phyloP scores from a whole-genome alignment of 2,888 invertebrate species.

The Macrosoma leucophasiata region DNA sequence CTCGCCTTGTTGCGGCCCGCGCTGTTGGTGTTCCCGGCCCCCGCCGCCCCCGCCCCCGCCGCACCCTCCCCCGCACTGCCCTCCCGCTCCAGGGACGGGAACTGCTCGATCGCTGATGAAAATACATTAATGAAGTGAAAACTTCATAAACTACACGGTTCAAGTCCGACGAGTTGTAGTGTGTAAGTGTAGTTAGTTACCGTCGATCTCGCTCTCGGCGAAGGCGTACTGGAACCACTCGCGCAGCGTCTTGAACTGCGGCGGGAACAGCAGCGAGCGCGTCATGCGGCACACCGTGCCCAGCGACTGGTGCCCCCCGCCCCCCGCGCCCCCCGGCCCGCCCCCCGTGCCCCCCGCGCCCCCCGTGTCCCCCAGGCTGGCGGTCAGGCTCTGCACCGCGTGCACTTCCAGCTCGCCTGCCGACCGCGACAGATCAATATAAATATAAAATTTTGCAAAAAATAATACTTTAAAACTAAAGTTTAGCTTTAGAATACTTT shows the following conservation, averaged over 20 bases:
- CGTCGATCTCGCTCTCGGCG: slow-evolving; percentile 94
- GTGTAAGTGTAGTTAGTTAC: slow-evolving; percentile 58
- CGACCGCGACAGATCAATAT: no score
- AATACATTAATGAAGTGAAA: no score
- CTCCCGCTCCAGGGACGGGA: slow-evolving; percentile 91
- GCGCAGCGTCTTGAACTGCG: slow-evolving; percentile 93
- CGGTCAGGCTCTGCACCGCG: slow-evolving; percentile 93
- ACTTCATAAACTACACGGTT: no score
- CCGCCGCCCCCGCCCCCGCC: slow-evolving; percentile 77
- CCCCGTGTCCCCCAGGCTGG: slow-evolving; percentile 83
- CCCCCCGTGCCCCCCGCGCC: slow-evolving; percentile 74
- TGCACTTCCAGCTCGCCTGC: slow-evolving; percentile 80
- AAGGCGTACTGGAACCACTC: slow-evolving; percentile 99
- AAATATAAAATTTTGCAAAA: no score
- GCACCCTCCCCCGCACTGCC: slow-evolving; percentile 62
- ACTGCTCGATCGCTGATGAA: slow-evolving; percentile 87
- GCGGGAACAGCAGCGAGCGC: slow-evolving; percentile 93
- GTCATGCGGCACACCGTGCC: slow-evolving; percentile 95
- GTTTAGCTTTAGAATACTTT: no score
- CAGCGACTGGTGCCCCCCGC: slow-evolving; percentile 89
- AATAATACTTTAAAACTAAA: no score
- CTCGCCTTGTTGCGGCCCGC: slow-evolving; percentile 61
- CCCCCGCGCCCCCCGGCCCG: slow-evolving; percentile 70
- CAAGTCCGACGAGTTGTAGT: no score
- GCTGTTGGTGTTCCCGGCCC: slow-evolving; percentile 72